Base-by-base conservation (phyloP, 2,888 invertebrate species). In the Trissonchulus latispiculum region DNA sequence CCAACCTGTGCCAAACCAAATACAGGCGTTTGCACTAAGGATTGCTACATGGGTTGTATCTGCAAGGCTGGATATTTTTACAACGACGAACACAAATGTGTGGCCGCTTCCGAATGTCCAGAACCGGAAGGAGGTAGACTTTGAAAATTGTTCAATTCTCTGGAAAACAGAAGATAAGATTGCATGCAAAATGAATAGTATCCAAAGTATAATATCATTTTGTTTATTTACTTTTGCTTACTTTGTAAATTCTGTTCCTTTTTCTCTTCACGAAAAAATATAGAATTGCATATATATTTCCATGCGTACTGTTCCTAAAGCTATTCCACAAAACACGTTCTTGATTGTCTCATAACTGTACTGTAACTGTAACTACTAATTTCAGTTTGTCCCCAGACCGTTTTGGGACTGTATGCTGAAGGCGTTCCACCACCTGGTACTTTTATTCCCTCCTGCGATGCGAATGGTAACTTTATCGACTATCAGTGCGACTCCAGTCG, bases 381-480 rank as follows among this genome's bases (percentile, higher is more conserved):
- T n/a, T n/a, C 48, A 48, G 48, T 23, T 48, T 48, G 48, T 48
- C 8, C 48, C 48, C 8, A 48, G 48, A 23, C 48, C 8, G 48
- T 48, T 48, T 23, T 48, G 23, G 48, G 8, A 8, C 23, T 48
- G 48, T 15, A 48, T 23, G 48, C 48, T 23, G 48, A 48, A 8
- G 48, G 48, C 23, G 8, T 23, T 15, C 48, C 48, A 15, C 48
- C 48, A 68, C 2, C 33, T 15, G 68, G 68, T 35, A 28, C 68
- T 70, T 36, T 70, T 2, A 48, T 70, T 2, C 70, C 70, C 2
- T 48, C 8, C 8, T 70, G 70, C 70, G 70, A 70, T 28, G 15
- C 70, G 2, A 3, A 8, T n/a, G 70, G 70, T 31, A 70, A 70
- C 48, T 70, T 33, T 36, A 2, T 8, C 18, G 36, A 36, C 70